A percentile compares a stretch with the other conserved stretches of the same genome.
Conservation (phyloP, 2,888 invertebrate genomes). For the Trichogramma dendrolimi region DNA sequence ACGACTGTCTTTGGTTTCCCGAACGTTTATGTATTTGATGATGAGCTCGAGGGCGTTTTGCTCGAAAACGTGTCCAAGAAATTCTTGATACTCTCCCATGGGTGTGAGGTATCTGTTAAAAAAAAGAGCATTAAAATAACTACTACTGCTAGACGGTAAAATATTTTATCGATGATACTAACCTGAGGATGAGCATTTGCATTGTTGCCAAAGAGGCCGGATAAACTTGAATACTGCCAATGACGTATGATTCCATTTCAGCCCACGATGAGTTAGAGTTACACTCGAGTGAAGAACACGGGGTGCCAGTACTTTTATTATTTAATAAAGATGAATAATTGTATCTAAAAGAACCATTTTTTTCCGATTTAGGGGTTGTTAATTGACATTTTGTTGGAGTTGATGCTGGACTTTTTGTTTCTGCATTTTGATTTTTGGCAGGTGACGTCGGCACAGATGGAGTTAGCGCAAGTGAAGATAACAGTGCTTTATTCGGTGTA, state of each 20-base stretch:
- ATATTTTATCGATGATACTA: neutral
- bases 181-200: constrained; percentile 84
- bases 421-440: constrained; percentile 27
- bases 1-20: constrained; percentile 83
- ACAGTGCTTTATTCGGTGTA: too few species aligned
- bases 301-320: constrained; percentile 24
- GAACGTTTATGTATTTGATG: constrained; percentile 82
- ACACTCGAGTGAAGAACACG: constrained; percentile 36
- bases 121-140: constrained; percentile 57
- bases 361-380: constrained; percentile 28
- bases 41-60: constrained; percentile 87
- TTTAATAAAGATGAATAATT: constrained; percentile 11
- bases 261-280: constrained; percentile 81
- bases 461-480: too few species aligned
- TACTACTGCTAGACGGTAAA: neutral
- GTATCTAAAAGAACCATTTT: constrained; percentile 27
- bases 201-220: constrained; percentile 85
- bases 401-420: constrained; percentile 26
- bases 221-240: constrained; percentile 84
- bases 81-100: constrained; percentile 97
- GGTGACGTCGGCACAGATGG: constrained; percentile 17
- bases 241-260: constrained; percentile 82
- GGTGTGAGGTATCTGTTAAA: constrained; percentile 89
- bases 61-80: constrained; percentile 89
- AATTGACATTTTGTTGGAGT: constrained; percentile 29